Evolutionary conservation across 2,113 vertebrate genomes (phyloP), one percentile per base, ranked within the genome.

Genomic region (Alexandromys fortis): DNA sequence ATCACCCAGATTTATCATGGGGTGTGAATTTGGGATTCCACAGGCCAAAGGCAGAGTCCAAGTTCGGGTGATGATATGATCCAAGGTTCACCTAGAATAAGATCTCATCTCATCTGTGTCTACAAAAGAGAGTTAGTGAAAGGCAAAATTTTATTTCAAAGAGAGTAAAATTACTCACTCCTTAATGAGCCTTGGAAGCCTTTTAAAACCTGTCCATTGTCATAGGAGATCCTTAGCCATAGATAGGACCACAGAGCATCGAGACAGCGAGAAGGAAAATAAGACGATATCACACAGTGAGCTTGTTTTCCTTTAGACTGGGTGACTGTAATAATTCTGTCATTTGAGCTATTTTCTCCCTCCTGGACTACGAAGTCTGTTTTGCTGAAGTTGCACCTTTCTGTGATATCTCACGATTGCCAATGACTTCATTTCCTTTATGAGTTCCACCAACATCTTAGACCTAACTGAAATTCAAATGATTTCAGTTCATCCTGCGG

Each of bases 381-480:
- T 82, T 78, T 77, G 47, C 67, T 88, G 49, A 92, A 17, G 68
- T n/a, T 52, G 28, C 67, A 68, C 38, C 86, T 88, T 76, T 78
- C 38, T 61, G 47, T 52, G 77, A 21, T 76, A 63, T 21, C 17
- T 61, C 49, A 49, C 35, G 38, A 30, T 21, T 78, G 22, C 55
- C 47, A 21, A 52, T 58, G 89, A 47, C 42, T 78, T 90, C 79
- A 65, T 90, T 90, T 90, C 65, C 52, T 96, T 90, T 78, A 90
- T 70, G 83, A 13, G 63, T 13, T 92, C n/a, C 52, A 78, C 42
- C 2, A 89, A 63, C 45, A 88, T 42, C 33, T 94, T 75, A 72
- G 91, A 89, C 65, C 55, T 55, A 45, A 55, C 35, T 70, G 38
- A 42, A 73, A 94, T 68, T 94, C 70, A 92, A 89, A 65, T 63